These are phyloP conservation scores for Poeciliopsis occidentalis DNA, from an alignment of 2,113 vertebrate genomes.

Conservation along the genomic window DNA sequence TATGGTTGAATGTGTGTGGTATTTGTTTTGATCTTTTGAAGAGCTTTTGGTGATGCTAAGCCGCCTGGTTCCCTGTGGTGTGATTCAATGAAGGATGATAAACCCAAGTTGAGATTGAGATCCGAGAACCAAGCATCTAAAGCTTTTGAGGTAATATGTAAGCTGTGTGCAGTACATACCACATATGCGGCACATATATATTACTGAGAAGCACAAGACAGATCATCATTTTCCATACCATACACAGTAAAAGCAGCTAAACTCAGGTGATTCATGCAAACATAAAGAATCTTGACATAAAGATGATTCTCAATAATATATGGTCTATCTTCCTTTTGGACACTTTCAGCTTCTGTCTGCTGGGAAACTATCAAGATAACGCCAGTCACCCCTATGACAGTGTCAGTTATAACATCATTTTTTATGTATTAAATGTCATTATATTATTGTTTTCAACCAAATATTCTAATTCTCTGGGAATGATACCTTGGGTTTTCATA, in stretches of 20 bases:
- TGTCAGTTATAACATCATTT: not conserved
- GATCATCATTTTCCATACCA: not conserved
- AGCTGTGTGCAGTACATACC: slow-evolving; percentile 5
- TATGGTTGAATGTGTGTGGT: slow-evolving; percentile 35
- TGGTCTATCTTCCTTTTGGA: not conserved
- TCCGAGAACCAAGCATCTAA: slow-evolving; percentile 36
- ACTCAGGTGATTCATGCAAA: too few relatives aligned
- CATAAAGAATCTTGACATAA: too few relatives aligned
- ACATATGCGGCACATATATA: not conserved
- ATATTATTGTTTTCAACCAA: not conserved
- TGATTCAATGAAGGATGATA: slow-evolving; percentile 58
- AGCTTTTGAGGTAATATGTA: not conserved
- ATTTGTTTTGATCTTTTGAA: slow-evolving; percentile 67
- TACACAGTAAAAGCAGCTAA: too few relatives aligned
- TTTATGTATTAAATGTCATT: not conserved
- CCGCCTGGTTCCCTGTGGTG: slow-evolving; percentile 23
- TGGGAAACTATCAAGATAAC: not conserved
- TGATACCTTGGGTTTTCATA: not conserved
- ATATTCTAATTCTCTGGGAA: not conserved
- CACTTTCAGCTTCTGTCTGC: not conserved
- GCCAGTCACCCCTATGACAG: not conserved
- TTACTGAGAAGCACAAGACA: not conserved
- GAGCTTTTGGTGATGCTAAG: slow-evolving; percentile 51
- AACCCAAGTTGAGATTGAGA: slow-evolving; percentile 43
- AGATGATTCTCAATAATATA: too few relatives aligned